Conservation (phyloP, 1,140 invertebrate genomes). For the Macrosteles quadrilineatus region DNA sequence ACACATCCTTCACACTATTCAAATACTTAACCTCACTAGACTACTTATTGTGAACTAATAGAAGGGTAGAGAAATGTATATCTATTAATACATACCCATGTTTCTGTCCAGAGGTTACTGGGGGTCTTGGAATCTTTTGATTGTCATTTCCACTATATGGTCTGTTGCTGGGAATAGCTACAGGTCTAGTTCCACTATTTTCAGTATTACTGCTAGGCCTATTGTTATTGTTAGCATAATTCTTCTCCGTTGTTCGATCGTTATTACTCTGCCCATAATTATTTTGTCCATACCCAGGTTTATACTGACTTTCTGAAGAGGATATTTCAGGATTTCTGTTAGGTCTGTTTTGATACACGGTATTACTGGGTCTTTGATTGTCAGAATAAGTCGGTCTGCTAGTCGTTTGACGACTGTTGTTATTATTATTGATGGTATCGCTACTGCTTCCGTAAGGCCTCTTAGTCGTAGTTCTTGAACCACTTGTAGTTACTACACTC, state of each 20-base stretch:
- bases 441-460: slow-evolving; percentile 3
- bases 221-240: neutral
- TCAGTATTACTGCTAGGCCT: neutral
- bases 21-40: too few relatives aligned
- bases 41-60: too few relatives aligned
- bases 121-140: neutral
- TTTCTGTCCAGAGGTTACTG: neutral
- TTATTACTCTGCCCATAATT: neutral
- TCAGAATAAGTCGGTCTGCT: neutral
- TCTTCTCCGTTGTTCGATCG: slow-evolving; percentile 12
- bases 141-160: neutral
- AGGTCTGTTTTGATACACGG: neutral
- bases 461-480: neutral
- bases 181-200: neutral
- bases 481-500: neutral
- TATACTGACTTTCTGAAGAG: slow-evolving; percentile 4
- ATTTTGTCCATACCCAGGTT: slow-evolving; percentile 8
- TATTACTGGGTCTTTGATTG: neutral
- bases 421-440: slow-evolving; percentile 21
- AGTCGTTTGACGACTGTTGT: slow-evolving; percentile 8
- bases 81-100: too few relatives aligned
- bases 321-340: slow-evolving; percentile 16
- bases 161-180: neutral
- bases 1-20: too few relatives aligned
- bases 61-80: too few relatives aligned